Base-by-base conservation (phyloP, 2,888 invertebrate species). In the Polydrusus tereticollis region DNA sequence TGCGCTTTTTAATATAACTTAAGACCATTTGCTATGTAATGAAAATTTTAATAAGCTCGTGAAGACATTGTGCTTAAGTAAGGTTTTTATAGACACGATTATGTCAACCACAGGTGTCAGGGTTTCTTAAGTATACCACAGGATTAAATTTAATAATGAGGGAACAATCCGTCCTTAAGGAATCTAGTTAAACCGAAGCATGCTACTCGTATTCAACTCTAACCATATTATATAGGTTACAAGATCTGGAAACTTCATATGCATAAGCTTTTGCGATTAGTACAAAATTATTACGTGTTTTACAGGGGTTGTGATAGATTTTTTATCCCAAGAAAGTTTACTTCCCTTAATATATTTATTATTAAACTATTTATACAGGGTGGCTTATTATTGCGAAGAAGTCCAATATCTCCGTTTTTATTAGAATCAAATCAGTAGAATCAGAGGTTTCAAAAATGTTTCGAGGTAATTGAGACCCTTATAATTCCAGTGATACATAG, bases 21-120 rank as follows among this genome's bases (percentile, higher is more conserved):
- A 8, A 52, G 52, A 52, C 26, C 14, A 16, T 14, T 52, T 26
- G 20, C 26, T 14, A 52, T 52, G 14, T 52, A 26, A 52, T 26
- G 52, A 26, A 52, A 52, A 52, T 52, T 52, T 52, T 52, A 52
- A 52, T 52, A 52, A 52, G 26, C 52, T 52, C 26, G 0, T 6
- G 29, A 26, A 52, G 4, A 23, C 23, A 50, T 23, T 1, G 10
- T 52, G 29, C 12, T 45, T 52, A 26, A 52, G 29, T 52, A 52
- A 16, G 26, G 14, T 26, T 7, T 26, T 23, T 47, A 23, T 7
- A 23, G 43, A n/a, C 3, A 47, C 10, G 1, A 4, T 1, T 43
- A 3, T 23, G n/a, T 47, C n/a, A 23, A 23, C 5, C 10, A 47
- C 47, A 47, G 3, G 23, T 23, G 18, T 43, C 4, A 16, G 16